A percentile compares a stretch with the other conserved stretches of the same genome.
These are phyloP conservation scores for Hyles vespertilio DNA, from an alignment of 1,140 invertebrate species.

Conservation along the genomic window DNA sequence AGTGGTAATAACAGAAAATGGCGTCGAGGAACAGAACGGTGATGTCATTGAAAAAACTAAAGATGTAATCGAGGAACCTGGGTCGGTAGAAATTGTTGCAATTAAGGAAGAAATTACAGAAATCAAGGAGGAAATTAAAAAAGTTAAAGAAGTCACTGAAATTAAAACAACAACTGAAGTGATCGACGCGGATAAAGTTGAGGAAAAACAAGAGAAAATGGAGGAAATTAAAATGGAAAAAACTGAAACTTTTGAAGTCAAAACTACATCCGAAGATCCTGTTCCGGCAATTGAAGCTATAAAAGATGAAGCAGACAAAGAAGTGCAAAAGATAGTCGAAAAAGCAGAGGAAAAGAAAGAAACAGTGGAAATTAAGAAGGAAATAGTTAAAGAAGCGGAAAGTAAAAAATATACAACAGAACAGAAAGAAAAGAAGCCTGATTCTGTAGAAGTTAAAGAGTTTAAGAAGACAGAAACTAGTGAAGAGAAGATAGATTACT, in stretches of 20 bases:
- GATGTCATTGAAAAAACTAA: neutral
- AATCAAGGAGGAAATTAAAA: neutral
- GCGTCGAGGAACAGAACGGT: no score
- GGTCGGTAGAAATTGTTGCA: slow-evolving; percentile 3
- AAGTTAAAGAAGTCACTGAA: no score
- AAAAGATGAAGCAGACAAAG: slow-evolving; percentile 2
- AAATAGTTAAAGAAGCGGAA: neutral
- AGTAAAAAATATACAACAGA: neutral
- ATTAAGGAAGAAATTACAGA: neutral
- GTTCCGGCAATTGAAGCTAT: neutral
- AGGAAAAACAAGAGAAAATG: neutral
- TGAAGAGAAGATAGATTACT: slow-evolving; percentile 12
- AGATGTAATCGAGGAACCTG: neutral
- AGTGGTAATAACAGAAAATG: neutral
- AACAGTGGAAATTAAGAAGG: slow-evolving; percentile 2
- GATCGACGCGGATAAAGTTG: no score
- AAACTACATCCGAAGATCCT: slow-evolving; percentile 4
- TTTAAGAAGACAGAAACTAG: slow-evolving; percentile 9
- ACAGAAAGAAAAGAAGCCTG: neutral
- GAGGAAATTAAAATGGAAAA: slow-evolving; percentile 1
- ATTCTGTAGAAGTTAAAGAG: slow-evolving; percentile 8
- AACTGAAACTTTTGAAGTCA: neutral
- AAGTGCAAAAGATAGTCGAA: neutral
- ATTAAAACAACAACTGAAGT: no score
- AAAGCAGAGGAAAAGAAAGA: slow-evolving; percentile 1